A percentile compares a stretch with the other conserved stretches of the same genome.
Evolutionary conservation across 1,140 invertebrate species (phyloP).

Genomic region (Calosoma granatense): DNA sequence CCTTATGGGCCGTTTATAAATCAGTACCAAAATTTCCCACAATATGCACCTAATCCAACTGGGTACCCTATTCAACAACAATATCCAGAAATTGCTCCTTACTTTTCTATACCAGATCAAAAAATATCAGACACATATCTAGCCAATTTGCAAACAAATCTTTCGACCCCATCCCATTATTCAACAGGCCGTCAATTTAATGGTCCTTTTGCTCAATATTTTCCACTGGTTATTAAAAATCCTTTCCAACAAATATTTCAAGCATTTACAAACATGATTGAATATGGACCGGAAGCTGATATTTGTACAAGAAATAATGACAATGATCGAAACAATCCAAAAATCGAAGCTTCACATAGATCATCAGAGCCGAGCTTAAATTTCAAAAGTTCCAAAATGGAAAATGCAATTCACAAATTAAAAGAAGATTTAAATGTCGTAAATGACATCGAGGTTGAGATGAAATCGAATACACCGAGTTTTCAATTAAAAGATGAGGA

Average conservation of each 20-base stretch:
- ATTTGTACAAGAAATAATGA: constrained; percentile 36
- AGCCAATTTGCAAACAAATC: background rate
- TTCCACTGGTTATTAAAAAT: constrained; percentile 45
- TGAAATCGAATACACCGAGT: background rate
- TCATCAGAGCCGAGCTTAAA: constrained; percentile 10
- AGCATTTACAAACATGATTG: constrained; percentile 40
- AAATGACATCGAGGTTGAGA: background rate
- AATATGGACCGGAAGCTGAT: constrained; percentile 45
- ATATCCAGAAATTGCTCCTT: background rate
- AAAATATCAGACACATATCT: background rate
- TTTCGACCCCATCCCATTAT: background rate
- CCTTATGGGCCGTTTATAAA: background rate
- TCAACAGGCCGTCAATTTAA: constrained; percentile 22
- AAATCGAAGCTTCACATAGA: background rate
- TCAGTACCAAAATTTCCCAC: background rate
- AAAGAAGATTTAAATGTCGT: too few species aligned
- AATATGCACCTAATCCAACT: background rate
- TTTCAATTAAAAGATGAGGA: background rate
- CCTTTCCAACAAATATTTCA: constrained; percentile 41
- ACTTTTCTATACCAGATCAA: background rate
- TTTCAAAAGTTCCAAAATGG: too few species aligned
- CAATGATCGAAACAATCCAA: constrained; percentile 5
- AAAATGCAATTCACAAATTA: too few species aligned
- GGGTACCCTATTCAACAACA: background rate
- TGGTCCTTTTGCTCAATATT: constrained; percentile 39